These are phyloP conservation scores for Cotesia glomerata DNA, from an alignment of 1,140 invertebrate genomes.

Conservation along the genomic window DNA sequence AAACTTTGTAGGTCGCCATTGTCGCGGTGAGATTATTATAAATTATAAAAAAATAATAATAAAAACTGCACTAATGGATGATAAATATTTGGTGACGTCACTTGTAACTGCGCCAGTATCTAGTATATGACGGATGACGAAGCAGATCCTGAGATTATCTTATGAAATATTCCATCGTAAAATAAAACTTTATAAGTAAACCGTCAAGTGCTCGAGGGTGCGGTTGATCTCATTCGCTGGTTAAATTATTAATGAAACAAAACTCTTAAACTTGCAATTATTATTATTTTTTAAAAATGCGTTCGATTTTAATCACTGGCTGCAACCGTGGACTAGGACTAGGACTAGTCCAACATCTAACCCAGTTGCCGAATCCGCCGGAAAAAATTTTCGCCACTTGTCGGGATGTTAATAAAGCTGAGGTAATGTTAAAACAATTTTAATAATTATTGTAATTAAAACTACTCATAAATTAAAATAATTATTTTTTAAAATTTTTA, in stretches of 20 bases:
- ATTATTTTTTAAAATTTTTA: neutral
- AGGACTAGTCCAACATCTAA: slow-evolving; percentile 78
- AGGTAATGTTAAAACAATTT: slow-evolving; percentile 57
- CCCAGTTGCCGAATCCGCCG: slow-evolving; percentile 62
- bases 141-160: neutral
- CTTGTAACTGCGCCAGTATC: too few species aligned
- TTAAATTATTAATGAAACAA: neutral
- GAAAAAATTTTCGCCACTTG: slow-evolving; percentile 77
- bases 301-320: slow-evolving; percentile 84
- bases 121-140: neutral
- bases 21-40: slow-evolving; percentile 25
- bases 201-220: too few species aligned
- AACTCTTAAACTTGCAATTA: neutral
- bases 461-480: too few species aligned
- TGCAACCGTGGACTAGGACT: slow-evolving; percentile 87
- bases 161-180: too few species aligned
- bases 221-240: too few species aligned
- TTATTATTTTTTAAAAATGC: slow-evolving; percentile 63
- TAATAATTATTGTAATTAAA: too few species aligned
- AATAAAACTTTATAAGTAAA: too few species aligned
- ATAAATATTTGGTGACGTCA: too few species aligned
- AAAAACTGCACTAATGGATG: neutral
- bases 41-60: neutral
- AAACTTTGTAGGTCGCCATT: slow-evolving; percentile 53
- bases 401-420: slow-evolving; percentile 69